These are phyloP conservation scores for Sphenopsis melanotis DNA, from an alignment of 2,797 vertebrate genomes.

Conservation along the genomic window DNA sequence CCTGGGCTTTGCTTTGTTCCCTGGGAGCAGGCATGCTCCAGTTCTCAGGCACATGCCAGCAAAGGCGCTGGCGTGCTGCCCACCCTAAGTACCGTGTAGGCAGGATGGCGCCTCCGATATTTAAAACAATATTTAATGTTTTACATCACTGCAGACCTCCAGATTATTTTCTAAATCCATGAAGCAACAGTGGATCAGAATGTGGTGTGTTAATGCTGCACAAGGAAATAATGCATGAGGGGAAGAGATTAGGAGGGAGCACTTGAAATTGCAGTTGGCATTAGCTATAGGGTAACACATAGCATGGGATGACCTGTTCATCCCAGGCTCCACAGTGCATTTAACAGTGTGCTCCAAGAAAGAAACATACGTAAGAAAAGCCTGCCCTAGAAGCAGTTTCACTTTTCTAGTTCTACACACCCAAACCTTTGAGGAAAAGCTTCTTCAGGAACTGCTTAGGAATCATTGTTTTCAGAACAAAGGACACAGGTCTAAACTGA, in stretches of 20 bases:
- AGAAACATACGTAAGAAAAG: neutral
- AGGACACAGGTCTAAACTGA: neutral
- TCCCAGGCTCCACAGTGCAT: neutral
- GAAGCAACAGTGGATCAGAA: conserved; percentile 67
- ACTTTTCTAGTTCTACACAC: neutral
- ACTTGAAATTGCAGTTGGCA: conserved; percentile 45
- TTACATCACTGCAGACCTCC: conserved; percentile 69
- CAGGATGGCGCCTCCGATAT: conserved; percentile 75
- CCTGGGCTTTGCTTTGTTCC: conserved; percentile 65
- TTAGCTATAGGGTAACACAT: conserved; percentile 22
- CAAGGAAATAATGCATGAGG: conserved; percentile 69
- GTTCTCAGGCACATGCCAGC: conserved; percentile 72
- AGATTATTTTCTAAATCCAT: conserved; percentile 75
- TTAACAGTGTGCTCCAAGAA: neutral
- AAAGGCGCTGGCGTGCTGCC: conserved; percentile 74
- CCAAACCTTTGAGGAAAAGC: neutral
- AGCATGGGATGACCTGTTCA: neutral
- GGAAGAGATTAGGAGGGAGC: conserved; percentile 41
- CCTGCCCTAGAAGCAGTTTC: neutral
- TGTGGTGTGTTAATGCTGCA: conserved; percentile 65
- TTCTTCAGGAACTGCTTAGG: neutral
- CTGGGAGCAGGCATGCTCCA: conserved; percentile 66
- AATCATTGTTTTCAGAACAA: neutral
- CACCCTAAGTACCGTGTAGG: conserved; percentile 69
- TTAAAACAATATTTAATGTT: conserved; percentile 79